Evolutionary conservation across 2,888 invertebrate species (phyloP).

Genomic region (Mesodorylaimus sp.): DNA sequence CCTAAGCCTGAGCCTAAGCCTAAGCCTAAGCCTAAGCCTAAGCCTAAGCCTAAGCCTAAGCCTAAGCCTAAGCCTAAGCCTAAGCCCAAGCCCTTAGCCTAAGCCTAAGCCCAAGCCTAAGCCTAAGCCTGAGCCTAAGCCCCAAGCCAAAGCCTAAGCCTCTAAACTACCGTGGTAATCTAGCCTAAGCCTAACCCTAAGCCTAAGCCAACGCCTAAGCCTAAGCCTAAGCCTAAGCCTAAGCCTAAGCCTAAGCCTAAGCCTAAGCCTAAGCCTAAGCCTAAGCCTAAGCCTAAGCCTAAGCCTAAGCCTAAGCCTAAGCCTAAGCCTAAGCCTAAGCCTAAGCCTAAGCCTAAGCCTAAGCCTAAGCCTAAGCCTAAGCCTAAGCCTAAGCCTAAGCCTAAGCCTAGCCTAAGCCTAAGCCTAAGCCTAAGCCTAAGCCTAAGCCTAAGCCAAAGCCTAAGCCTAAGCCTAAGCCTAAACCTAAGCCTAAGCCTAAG

Average conservation of each 20-base stretch:
- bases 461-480: slow-evolving; percentile 9
- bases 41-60: too few species aligned
- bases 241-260: slow-evolving; percentile 12
- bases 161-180: too few species aligned
- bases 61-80: too few species aligned
- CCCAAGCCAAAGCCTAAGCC: too few species aligned
- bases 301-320: slow-evolving; percentile 15
- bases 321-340: slow-evolving; percentile 14
- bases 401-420: slow-evolving; percentile 8
- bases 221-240: slow-evolving; percentile 11
- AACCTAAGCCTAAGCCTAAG: slow-evolving; percentile 10
- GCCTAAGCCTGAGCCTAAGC: too few species aligned
- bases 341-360: slow-evolving; percentile 13
- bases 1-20: too few species aligned
- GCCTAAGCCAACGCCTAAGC: slow-evolving; percentile 11
- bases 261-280: slow-evolving; percentile 15
- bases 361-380: slow-evolving; percentile 9
- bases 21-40: too few species aligned
- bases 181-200: too few species aligned
- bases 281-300: slow-evolving; percentile 15
- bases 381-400: slow-evolving; percentile 10
- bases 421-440: slow-evolving; percentile 11
- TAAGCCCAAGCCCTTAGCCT: too few species aligned
- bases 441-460: slow-evolving; percentile 12
- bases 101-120: too few species aligned